Evolutionary conservation across 2,113 vertebrate species (phyloP).

Genomic region (Pogona vitticeps): DNA sequence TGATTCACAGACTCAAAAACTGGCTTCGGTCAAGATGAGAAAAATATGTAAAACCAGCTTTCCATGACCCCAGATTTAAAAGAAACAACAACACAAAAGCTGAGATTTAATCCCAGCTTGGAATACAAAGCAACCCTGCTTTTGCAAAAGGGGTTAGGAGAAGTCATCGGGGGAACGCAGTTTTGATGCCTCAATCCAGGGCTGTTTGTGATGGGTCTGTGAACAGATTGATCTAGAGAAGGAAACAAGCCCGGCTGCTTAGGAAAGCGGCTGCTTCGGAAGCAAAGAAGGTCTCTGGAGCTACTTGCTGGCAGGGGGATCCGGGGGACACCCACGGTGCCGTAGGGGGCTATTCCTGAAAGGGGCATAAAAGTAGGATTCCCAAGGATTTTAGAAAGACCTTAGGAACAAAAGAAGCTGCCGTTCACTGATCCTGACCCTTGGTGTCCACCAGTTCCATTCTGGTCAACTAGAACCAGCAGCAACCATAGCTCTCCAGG

Average conservation of each 20-base stretch:
- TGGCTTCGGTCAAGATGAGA: conserved; percentile 6
- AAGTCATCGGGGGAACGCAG: neutral
- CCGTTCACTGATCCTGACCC: too few species aligned
- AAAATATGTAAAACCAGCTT: neutral
- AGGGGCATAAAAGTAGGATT: too few species aligned
- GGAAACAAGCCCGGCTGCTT: neutral
- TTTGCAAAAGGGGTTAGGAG: neutral
- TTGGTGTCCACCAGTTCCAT: too few species aligned
- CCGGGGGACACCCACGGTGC: too few species aligned
- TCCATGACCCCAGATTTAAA: neutral
- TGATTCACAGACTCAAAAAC: conserved; percentile 52
- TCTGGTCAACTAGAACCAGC: too few species aligned
- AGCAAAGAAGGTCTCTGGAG: too few species aligned
- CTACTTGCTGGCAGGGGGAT: too few species aligned
- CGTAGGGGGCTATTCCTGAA: too few species aligned
- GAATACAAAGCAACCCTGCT: neutral
- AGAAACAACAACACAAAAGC: neutral
- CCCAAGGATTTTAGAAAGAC: too few species aligned
- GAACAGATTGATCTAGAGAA: conserved; percentile 7
- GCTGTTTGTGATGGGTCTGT: neutral
- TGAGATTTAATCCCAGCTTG: neutral
- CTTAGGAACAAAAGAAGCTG: too few species aligned
- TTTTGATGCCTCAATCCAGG: neutral
- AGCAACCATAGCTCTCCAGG: neutral
- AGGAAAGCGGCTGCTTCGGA: neutral